Conservation (phyloP, 2,113 vertebrate genomes). For the Proteles cristata region DNA sequence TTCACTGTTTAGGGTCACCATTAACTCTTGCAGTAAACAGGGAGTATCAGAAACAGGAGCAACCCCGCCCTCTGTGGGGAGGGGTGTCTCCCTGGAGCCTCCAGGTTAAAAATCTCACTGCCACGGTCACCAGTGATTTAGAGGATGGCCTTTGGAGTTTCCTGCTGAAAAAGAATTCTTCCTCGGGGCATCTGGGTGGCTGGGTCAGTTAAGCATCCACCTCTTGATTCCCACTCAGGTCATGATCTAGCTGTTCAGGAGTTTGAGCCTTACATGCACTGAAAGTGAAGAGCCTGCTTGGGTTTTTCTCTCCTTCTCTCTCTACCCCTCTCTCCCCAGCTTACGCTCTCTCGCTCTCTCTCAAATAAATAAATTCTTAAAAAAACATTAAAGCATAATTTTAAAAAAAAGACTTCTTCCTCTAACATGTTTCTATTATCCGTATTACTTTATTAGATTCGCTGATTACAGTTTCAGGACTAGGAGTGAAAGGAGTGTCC, state of each 20-base stretch:
- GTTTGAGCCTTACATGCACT: no score
- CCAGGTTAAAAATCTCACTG: not conserved
- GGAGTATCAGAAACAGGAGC: not conserved
- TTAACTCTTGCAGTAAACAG: not conserved
- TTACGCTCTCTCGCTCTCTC: no score
- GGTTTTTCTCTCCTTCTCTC: no score
- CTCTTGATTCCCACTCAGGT: no score
- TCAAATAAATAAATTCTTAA: no score
- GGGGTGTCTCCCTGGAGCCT: not conserved
- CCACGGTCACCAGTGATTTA: not conserved
- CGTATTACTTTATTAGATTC: not conserved
- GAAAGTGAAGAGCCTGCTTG: no score
- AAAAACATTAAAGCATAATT: not conserved
- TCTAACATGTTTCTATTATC: not conserved
- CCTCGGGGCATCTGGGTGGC: no score
- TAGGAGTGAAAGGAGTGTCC: not conserved
- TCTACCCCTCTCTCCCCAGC: no score
- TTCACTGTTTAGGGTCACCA: not conserved
- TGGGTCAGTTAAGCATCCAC: no score
- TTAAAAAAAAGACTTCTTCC: not conserved
- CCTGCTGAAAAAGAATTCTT: not conserved
- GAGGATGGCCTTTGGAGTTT: not conserved
- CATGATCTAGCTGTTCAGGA: no score
- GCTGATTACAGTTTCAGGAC: not conserved
- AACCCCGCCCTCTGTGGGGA: not conserved